Base-by-base conservation (phyloP, 1,140 invertebrate genomes). In the Calosoma granatense region DNA sequence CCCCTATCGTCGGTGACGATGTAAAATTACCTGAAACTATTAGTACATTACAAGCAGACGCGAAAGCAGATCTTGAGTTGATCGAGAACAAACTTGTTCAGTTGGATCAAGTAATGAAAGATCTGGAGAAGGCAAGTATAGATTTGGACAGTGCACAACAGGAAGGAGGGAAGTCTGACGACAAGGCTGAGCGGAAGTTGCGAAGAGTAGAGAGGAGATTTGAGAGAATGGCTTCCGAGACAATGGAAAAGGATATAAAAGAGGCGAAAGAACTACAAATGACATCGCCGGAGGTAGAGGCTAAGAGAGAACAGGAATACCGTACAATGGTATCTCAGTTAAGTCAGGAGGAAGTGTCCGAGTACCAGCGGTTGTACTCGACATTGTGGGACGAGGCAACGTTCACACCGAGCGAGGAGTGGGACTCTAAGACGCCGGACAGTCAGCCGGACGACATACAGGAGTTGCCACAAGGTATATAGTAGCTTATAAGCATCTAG, bases 181-280 rank as follows among this genome's bases (percentile, higher is more conserved):
- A 65, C 56, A 63, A 62, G 64, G 60, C 59, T 43, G 74, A 69
- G 53, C 66, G 69, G 22, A 73, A 72, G 65, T 62, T 70, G 22
- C 70, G 68, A 61, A 70, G 76, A 57, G 75, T 81, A 43, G 79
- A 81, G 63, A 68, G 74, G 53, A 76, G 77, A 65, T 81, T 81
- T 65, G 77, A 80, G 67, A 70, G 78, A 62, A 74, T 81, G 70
- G 76, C 78, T 57, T 76, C 76, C 11, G 62, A 67, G 58, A 58
- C 58, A 41, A 64, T 67, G 54, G 70, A 70, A 51, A 64, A 60
- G 58, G 67, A 67, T 56, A 54, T 30, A 36, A 59, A 61, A 57
- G 67, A 61, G 17, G 64, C 64, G 0, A 72, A 74, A 63, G 60
- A 68, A 20, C 47, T 55, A 19, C 60, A 60, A 58, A 55, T 67